Evolutionary conservation across 2,113 vertebrate species (phyloP), one percentile per base, ranked within the genome.

Genomic region (Condylura cristata): DNA sequence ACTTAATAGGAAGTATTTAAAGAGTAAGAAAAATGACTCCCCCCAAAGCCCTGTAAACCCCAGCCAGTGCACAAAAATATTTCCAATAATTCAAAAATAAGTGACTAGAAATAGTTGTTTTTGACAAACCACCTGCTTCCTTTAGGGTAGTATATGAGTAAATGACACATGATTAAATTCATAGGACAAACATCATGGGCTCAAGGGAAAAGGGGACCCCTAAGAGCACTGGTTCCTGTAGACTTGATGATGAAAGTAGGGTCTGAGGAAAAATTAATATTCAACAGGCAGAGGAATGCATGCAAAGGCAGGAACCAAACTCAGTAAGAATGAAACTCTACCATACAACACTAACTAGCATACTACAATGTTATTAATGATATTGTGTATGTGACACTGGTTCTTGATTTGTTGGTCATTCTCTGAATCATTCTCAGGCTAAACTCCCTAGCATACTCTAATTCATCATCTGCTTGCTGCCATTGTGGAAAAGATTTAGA

Each of bases 1-100:
- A 95, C 16, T 76, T 32, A 93, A 76, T n/a, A 79, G 65, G 39
- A 93, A 93, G 22, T 75, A 85, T 83, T 76, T 91, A 86, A 93
- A 76, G 28, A 92, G 61, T 80, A 7, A 60, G 68, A 87, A 63
- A 72, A 66, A 26, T n/a, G n/a, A n/a, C 5, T 10, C 51, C 56
- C 18, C 24, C 6, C 20, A 61, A 51, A 93, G 66, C 20, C n/a
- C 44, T 84, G 20, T 88, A 81, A 82, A 39, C 17, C 71, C 82
- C 86, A 85, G 58, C 41, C 24, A 85, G 48, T 41, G 10, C 81
- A 24, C 48, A 79, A 91, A 97, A 74, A 85, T 11, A 94, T 86
- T 88, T 74, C 51, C 30, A 81, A 84, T 24, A 93, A 75, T 10
- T 82, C 32, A 74, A 93, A 94, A 71, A 74, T 66, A 70, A 86